Base-by-base conservation (phyloP, 2,797 vertebrate genomes). In the Varecia variegata region DNA sequence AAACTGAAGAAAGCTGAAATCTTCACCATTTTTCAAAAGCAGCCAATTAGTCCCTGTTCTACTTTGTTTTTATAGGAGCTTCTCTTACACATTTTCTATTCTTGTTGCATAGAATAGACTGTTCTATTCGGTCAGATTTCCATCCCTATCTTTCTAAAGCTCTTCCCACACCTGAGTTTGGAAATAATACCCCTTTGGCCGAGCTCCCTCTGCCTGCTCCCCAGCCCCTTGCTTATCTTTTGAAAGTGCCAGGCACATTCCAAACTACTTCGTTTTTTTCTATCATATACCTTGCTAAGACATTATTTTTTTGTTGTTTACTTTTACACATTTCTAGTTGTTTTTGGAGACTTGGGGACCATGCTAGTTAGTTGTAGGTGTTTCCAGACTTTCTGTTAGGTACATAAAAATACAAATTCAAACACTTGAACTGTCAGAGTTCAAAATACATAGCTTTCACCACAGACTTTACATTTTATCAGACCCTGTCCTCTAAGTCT, bases 91-190 rank as follows among this genome's bases (percentile, higher is more conserved):
- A 7, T 52, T 32, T 73, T 47, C 13, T n/a, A 0, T 82, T 89
- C 14, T n/a, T 91, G 0, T 21, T 38, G 11, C 43, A 17, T 25
- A 56, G 54, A 56, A 56, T 25, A 56, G 54, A 56, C 54, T 56
- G 54, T 56, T 56, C 54, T 56, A 25, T 25, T 45, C 25, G 32
- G 27, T 54, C 18, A n/a, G 6, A 54, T 54, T 68, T 74, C 50
- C 13, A 11, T 18, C 56, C 6, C 5, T 0, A 0, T 86, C 30
- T 23, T 73, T 74, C 11, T 43, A 13, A 2, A 40, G 11, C 14
- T 77, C 87, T 82, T 89, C 50, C 23, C 35, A 77, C 56, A 27
- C 79, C 76, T 77, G 10, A 25, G 15, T 77, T 92, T 90, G 71
- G 9, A 52, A 77, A 60, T 71, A 27, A 23, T 40, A 83, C 25